Evolutionary conservation across 2,797 vertebrate species (phyloP).

Genomic region (Crocodylus rhombifer): DNA sequence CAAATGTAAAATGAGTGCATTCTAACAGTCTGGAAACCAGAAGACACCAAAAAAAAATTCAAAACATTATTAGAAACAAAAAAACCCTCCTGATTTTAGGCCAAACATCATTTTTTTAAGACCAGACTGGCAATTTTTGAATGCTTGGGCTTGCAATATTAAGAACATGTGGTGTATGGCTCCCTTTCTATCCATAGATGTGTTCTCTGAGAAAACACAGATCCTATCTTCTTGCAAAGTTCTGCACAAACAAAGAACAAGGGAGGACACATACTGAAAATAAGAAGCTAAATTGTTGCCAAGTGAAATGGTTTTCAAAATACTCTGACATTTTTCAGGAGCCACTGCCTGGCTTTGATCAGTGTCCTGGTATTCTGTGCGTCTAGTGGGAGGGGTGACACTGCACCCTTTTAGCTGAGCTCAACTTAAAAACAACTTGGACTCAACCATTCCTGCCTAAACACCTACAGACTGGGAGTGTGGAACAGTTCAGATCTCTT

Average conservation of each 20-base stretch:
- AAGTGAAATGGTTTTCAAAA: background rate
- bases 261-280: background rate
- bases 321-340: background rate
- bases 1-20: background rate
- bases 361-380: fast-evolving
- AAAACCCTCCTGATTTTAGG: background rate
- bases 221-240: background rate
- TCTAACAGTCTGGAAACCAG: background rate
- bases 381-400: background rate
- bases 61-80: background rate
- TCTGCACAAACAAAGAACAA: background rate
- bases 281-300: background rate
- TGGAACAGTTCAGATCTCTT: fast-evolving
- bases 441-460: background rate
- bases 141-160: background rate
- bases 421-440: background rate
- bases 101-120: background rate
- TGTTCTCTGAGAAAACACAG: background rate
- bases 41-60: background rate
- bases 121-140: background rate
- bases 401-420: background rate
- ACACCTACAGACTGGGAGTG: background rate
- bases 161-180: background rate
- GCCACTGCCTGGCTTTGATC: background rate
- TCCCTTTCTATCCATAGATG: background rate